Base-by-base conservation (phyloP, 2,888 invertebrate species). In the Balanococcus diminutus region DNA sequence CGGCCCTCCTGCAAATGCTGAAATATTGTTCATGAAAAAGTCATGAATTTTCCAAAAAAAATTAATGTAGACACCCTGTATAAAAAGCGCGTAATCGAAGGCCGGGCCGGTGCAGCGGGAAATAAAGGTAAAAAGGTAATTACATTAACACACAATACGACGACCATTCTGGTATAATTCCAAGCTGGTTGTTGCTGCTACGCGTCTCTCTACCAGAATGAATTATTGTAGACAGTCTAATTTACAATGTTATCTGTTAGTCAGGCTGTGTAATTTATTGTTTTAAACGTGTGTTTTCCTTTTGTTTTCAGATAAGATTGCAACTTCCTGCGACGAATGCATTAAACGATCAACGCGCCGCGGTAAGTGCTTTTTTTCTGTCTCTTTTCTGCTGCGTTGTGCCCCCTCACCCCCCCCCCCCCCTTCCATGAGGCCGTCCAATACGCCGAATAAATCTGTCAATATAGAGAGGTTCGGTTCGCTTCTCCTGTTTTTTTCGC, bases 241-340 rank as follows among this genome's bases (percentile, higher is more conserved):
- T 84, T 84, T 84, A 84, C 84, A 84, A 84, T 84, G 84, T 84
- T 84, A 84, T 84, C 84, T 84, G 84, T 84, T 84, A 84, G 84
- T 84, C 72, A 75, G 72, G 39, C 39, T 39, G 67, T 39, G 67
- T 84, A 84, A 84, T 84, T 84, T 84, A 84, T 84, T 84, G 84
- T 84, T 84, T 72, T 39, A 84, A 84, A 67, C 84, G 84, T 67
- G 84, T 84, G 67, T 84, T 84, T 72, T 39, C 84, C 72, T 72
- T 84, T 84, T 72, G 72, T 84, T 72, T 67, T 67, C 28, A 72
- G 84, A 84, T 84, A 84, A 84, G 84, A 84, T 72, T 84, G 67
- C 84, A 84, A 84, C 84, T 84, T 84, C 84, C 84, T 84, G 84
- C 84, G 84, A 84, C 84, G 84, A 84, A 84, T 84, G 84, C 84